phyloP scores from a whole-genome alignment of 2,113 vertebrate genomes.

The Galeopterus variegatus region DNA sequence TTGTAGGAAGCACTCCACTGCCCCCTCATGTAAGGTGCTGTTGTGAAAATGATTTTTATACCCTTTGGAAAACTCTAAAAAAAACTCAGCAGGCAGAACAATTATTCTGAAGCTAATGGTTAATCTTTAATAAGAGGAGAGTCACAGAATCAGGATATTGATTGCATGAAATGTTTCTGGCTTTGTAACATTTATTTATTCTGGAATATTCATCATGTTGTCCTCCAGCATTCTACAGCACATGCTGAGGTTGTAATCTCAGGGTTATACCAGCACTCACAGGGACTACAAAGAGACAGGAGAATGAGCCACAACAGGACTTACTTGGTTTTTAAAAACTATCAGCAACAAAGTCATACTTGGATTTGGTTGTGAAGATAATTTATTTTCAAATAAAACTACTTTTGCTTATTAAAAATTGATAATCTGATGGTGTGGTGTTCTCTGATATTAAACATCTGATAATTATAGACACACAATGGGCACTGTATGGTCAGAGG shows the following conservation, averaged over 20 bases:
- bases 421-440: neutral
- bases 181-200: neutral
- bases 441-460: neutral
- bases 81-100: neutral
- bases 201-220: neutral
- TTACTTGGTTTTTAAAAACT: neutral
- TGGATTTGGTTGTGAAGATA: constrained; percentile 8
- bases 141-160: neutral
- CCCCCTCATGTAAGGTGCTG: neutral
- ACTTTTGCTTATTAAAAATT: neutral
- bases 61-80: neutral
- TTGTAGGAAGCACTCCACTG: neutral
- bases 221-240: neutral
- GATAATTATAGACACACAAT: neutral
- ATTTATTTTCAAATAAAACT: neutral
- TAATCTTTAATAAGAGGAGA: neutral
- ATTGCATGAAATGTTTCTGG: neutral
- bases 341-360: constrained; percentile 1
- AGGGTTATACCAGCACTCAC: too few relatives aligned
- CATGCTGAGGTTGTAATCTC: neutral
- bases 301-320: neutral
- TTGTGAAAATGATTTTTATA: neutral
- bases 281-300: neutral
- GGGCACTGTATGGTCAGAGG: neutral
- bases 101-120: neutral